Base-by-base conservation (phyloP, 2,888 invertebrate species). In the Phortica okadai region DNA sequence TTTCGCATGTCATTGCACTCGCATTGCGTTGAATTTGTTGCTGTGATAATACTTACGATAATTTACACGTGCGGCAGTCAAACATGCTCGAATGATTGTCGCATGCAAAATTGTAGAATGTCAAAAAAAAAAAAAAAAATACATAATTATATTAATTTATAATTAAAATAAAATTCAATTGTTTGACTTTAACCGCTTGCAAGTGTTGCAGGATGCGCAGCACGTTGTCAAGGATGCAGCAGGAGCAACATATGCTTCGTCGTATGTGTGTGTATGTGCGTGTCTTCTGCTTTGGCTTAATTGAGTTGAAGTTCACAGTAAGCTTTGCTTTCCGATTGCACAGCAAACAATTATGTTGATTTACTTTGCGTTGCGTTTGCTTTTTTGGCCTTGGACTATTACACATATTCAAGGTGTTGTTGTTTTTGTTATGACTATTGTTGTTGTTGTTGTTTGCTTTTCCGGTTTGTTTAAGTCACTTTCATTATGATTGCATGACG, bases 351-450 rank as follows among this genome's bases (percentile, higher is more conserved):
- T 66, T 50, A 66, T 50, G 72, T 58, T 64, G 25, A 16, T 10
- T 33, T 54, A 44, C 79, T 77, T 77, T 80, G 82, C 83, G 80
- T 82, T 82, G 79, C 82, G 86, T 85, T 87, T 85, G 86, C 85
- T 83, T 83, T 83, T 81, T 87, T 88, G 86, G 87, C 84, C 70
- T 70, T 21, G 25, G 16, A 62, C 82, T 88, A 80, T 86, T 86
- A 25, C n/a, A 25, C 21, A 85, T 83, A 86, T 86, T 86, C 87
- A 83, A 21, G 4, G 41, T 59, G 73, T 21, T 59, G 45, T 56
- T 44, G 7, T 74, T 50, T 50, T 54, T 62, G 54, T 66, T 74
- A 50, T 62, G 25, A 45, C 5, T 0, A 21, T 56, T 74, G 50
- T 64, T 45, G 58, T 58, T 21, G 54, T 66, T 50, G 50, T 58